A percentile compares a stretch with the other conserved stretches of the same genome.
Evolutionary conservation across 1,140 invertebrate species (phyloP).

Genomic region (Sipha flava): DNA sequence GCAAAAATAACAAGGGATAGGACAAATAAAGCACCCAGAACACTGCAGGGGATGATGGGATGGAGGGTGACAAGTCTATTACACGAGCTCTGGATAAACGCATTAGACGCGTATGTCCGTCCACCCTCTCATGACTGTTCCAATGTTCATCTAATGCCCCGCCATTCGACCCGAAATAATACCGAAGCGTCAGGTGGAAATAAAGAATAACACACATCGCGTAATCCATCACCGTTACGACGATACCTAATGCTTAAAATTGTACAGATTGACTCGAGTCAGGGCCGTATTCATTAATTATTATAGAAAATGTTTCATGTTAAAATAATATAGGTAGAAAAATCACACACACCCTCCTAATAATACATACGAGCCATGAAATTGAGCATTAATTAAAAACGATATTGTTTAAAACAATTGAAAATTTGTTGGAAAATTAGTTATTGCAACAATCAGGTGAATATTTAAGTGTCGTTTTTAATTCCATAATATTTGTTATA

Average conservation of each 20-base stretch:
- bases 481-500: too few species aligned
- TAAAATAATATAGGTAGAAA: not conserved
- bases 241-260: not conserved
- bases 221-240: constrained; percentile 23
- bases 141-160: not conserved
- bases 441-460: too few species aligned
- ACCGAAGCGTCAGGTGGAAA: constrained; percentile 20
- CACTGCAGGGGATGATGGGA: not conserved
- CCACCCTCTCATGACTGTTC: not conserved
- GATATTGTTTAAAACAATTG: too few species aligned
- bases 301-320: not conserved
- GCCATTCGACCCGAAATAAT: not conserved
- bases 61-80: constrained; percentile 17
- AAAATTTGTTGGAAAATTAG: too few species aligned
- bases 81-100: constrained; percentile 11
- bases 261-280: not conserved
- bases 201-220: not conserved
- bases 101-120: constrained; percentile 22
- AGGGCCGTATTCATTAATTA: not conserved
- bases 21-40: not conserved
- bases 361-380: too few species aligned
- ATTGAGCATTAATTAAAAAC: too few species aligned
- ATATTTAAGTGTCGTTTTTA: too few species aligned
- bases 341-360: too few species aligned
- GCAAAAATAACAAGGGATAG: not conserved